Percentiles rank a stretch among this genome's conserved stretches.
Evolutionary conservation across 2,113 vertebrate species (phyloP).

Genomic region (Solea solea): DNA sequence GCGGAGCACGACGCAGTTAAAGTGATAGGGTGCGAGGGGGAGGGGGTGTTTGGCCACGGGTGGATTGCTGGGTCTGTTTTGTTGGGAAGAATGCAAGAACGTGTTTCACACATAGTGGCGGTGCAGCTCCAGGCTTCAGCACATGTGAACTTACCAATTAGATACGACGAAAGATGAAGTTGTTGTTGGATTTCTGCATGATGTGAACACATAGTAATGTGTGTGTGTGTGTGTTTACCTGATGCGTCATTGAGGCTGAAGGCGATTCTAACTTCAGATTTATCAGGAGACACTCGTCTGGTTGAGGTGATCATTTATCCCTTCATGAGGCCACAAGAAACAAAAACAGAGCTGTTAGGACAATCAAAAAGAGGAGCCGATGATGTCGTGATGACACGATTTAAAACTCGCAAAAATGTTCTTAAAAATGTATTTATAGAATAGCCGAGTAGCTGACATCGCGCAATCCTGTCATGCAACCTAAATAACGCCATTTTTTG

Average conservation of each 20-base stretch:
- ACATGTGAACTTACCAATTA: conserved; percentile 32
- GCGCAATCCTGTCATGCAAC: too few species aligned
- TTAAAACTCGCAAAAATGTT: too few species aligned
- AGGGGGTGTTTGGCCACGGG: background rate
- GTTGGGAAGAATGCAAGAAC: conserved; percentile 70
- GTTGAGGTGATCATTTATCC: conserved; percentile 99
- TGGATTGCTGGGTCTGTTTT: conserved; percentile 70
- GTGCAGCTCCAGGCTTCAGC: conserved; percentile 28
- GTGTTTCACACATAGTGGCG: conserved; percentile 60
- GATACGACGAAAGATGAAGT: background rate
- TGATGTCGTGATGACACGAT: background rate
- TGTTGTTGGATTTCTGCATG: too few species aligned
- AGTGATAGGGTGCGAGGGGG: conserved; percentile 54
- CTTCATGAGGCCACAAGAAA: conserved; percentile 66
- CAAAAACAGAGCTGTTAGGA: conserved; percentile 55
- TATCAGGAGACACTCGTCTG: conserved; percentile 92
- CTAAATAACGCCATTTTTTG: too few species aligned
- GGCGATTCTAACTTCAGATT: conserved; percentile 93
- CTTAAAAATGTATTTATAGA: too few species aligned
- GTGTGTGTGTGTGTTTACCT: conserved; percentile 80
- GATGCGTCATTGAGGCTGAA: conserved; percentile 92
- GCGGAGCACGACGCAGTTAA: conserved; percentile 66
- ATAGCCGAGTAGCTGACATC: too few species aligned
- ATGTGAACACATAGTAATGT: background rate
- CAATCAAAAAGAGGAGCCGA: conserved; percentile 15